Percentiles rank a stretch among this genome's conserved stretches.
Evolutionary conservation across 2,113 vertebrate species (phyloP).

Genomic region (Tor tambroides): DNA sequence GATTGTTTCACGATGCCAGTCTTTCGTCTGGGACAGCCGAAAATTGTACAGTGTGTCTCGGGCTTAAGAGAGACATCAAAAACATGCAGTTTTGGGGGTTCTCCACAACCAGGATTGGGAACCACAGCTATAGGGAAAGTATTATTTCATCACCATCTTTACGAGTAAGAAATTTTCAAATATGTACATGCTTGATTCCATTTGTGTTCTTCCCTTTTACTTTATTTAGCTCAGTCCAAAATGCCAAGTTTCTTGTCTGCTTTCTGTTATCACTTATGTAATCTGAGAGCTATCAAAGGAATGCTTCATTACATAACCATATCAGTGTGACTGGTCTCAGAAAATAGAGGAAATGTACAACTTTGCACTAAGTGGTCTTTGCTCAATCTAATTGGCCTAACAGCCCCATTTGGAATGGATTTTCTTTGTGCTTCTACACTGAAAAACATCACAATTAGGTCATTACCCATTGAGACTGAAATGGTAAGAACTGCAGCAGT

Average conservation of each 20-base stretch:
- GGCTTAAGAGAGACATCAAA: neutral
- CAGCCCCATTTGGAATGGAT: constrained; percentile 5
- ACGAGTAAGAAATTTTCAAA: neutral
- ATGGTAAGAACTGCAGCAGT: neutral
- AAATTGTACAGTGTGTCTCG: no score
- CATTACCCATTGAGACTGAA: constrained; percentile 29
- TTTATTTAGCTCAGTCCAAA: constrained; percentile 48
- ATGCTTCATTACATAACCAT: constrained; percentile 43
- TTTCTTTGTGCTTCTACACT: constrained; percentile 36
- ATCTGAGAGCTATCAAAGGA: constrained; percentile 24
- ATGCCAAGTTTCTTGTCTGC: constrained; percentile 14
- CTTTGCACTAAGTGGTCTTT: constrained; percentile 16
- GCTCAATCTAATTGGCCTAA: constrained; percentile 16
- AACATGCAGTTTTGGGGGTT: neutral
- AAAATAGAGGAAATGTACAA: constrained; percentile 34
- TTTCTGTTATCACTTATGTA: constrained; percentile 43
- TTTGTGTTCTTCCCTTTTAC: neutral
- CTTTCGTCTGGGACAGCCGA: no score
- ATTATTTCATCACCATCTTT: neutral
- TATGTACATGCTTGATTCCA: neutral
- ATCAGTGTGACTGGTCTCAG: neutral
- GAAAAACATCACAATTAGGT: constrained; percentile 33
- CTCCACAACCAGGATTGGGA: neutral
- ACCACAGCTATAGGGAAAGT: neutral
- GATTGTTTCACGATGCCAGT: no score